These are phyloP conservation scores for Isurus oxyrinchus DNA, from an alignment of 2,113 vertebrate species.

Conservation along the genomic window DNA sequence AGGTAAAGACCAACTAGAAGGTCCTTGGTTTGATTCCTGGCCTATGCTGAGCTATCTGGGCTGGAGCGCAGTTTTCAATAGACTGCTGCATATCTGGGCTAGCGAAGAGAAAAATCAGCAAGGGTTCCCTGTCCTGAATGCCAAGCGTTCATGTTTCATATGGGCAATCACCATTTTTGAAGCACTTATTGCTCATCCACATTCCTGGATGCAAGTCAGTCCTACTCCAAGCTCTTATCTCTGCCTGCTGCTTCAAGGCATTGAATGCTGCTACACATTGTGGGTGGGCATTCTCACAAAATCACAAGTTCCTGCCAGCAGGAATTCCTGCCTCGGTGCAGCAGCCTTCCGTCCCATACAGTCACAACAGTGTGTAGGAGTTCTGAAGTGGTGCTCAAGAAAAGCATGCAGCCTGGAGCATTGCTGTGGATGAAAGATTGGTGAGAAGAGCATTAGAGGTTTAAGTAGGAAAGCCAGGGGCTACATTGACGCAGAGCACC, in stretches of 20 bases:
- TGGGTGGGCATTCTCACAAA: neutral
- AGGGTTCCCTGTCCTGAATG: neutral
- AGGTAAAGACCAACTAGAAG: neutral
- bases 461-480: neutral
- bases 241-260: neutral
- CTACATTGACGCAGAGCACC: neutral
- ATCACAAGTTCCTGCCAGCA: neutral
- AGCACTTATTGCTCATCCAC: neutral
- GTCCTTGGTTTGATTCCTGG: neutral
- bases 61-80: neutral
- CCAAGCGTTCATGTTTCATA: neutral
- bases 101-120: neutral
- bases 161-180: neutral
- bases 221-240: neutral
- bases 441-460: neutral
- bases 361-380: neutral
- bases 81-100: neutral
- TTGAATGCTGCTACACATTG: neutral
- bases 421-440: neutral
- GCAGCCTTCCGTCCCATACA: neutral
- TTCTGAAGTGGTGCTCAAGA: neutral
- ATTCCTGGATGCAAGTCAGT: neutral
- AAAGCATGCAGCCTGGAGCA: neutral
- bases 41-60: neutral
- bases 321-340: neutral